Evolutionary conservation across 2,888 invertebrate species (phyloP), one percentile per base, ranked within the genome.

Genomic region (Lasioglossum leucozonium): DNA sequence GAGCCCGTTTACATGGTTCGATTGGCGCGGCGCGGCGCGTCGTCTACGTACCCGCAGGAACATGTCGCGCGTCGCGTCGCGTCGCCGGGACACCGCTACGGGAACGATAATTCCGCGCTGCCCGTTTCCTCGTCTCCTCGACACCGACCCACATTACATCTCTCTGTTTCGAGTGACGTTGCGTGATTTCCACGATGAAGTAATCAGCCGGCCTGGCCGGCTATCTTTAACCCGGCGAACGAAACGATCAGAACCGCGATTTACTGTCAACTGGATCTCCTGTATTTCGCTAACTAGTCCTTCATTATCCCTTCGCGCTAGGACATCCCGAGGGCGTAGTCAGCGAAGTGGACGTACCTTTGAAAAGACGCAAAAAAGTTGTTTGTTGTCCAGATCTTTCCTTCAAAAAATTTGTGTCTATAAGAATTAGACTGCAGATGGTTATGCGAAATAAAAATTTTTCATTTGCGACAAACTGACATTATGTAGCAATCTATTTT

Each of bases 131-230:
- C 85, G 80, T 81, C 81, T 84, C 85, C 62, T 75, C 85, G 76
- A 85, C 84, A 84, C 58, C 85, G 85, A 84, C 72, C 85, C 85
- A 77, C 80, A 80, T 85, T 67, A 65, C 77, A 71, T 84, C 85
- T 80, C 71, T 77, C 71, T 74, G 73, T 84, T 81, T 78, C 85
- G 85, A 80, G 79, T 76, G 81, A 86, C 79, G 86, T 87, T 87
- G 80, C 87, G 86, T 86, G 86, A 87, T 87, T 87, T 87, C 86
- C 80, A 86, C 87, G 86, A 87, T 87, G 87, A 86, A 87, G 87
- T 86, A 86, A 87, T 87, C 87, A 34, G 86, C 37, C 73, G 62
- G 62, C 62, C 34, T 3, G 34, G 34, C 34, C 77, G 65, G 34
- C 86, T 87, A 87, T 86, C 82, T 86, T 86, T 87, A 87, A 77